These are phyloP conservation scores for Mus minutoides DNA, from an alignment of 2,797 vertebrate genomes.

Conservation along the genomic window DNA sequence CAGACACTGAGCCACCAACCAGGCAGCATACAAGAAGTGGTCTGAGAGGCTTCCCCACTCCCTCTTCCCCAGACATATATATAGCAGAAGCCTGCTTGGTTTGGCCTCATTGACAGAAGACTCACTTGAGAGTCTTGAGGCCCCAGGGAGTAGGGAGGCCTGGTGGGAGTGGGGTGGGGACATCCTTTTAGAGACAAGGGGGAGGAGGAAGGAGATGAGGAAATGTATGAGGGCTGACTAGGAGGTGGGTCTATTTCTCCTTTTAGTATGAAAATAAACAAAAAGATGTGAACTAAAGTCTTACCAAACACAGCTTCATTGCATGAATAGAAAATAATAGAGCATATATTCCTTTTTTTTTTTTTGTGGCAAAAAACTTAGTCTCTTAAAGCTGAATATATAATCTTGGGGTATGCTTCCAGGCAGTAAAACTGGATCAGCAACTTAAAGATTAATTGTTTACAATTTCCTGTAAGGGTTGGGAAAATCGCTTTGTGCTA, in stretches of 20 bases:
- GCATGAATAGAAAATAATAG: background rate
- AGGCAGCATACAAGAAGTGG: background rate
- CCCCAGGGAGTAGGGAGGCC: background rate
- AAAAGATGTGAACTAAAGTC: background rate
- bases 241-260: background rate
- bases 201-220: background rate
- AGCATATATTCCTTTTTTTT: background rate
- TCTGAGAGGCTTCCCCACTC: background rate
- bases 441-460: background rate
- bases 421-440: background rate
- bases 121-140: background rate
- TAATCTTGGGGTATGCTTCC: background rate
- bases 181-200: background rate
- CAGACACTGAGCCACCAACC: background rate
- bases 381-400: background rate
- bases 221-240: background rate
- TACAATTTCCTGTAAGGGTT: background rate
- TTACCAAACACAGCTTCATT: background rate
- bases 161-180: background rate
- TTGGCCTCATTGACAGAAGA: background rate
- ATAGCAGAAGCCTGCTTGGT: background rate
- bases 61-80: rapidly evolving
- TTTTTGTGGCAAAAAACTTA: background rate
- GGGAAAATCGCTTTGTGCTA: background rate
- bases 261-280: background rate